These are phyloP conservation scores for Pollenia amentaria DNA, from an alignment of 2,888 invertebrate genomes.

Conservation along the genomic window DNA sequence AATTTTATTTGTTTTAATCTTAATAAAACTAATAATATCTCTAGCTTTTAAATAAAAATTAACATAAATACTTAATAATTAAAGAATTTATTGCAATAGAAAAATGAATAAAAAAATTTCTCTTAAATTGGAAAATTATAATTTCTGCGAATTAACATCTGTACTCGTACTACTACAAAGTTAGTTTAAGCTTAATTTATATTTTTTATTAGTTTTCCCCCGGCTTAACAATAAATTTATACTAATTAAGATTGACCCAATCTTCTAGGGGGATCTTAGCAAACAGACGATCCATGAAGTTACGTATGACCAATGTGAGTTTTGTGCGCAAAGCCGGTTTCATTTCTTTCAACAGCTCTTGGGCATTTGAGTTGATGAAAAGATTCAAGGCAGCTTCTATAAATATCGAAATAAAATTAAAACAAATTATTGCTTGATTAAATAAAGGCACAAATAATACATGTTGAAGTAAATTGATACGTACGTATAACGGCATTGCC, in stretches of 20 bases:
- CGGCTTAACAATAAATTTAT: neutral
- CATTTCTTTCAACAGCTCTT: conserved; percentile 94
- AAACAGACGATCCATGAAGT: conserved; percentile 90
- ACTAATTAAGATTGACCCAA: conserved; percentile 86
- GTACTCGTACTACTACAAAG: neutral
- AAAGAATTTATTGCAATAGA: conserved; percentile 50
- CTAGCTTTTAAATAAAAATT: conserved; percentile 54
- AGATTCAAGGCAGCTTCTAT: conserved; percentile 93
- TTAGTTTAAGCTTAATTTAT: conserved; percentile 50
- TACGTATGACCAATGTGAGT: conserved; percentile 90
- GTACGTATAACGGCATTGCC: conserved; percentile 92
- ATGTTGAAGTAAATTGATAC: conserved; percentile 80
- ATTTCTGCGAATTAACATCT: conserved; percentile 48
- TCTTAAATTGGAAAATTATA: conserved; percentile 41
- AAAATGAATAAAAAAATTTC: conserved; percentile 21
- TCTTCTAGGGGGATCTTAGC: conserved; percentile 91
- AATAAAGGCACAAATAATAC: neutral
- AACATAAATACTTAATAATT: conserved; percentile 60
- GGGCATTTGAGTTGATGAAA: conserved; percentile 94
- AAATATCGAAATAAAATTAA: conserved; percentile 36
- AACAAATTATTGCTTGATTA: neutral
- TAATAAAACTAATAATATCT: conserved; percentile 47
- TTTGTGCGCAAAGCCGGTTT: conserved; percentile 92
- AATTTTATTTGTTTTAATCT: conserved; percentile 16
- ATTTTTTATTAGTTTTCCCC: conserved; percentile 30